A percentile compares a stretch with the other conserved stretches of the same genome.
These are phyloP conservation scores for Thereva unica DNA, from an alignment of 2,888 invertebrate species.

Conservation along the genomic window DNA sequence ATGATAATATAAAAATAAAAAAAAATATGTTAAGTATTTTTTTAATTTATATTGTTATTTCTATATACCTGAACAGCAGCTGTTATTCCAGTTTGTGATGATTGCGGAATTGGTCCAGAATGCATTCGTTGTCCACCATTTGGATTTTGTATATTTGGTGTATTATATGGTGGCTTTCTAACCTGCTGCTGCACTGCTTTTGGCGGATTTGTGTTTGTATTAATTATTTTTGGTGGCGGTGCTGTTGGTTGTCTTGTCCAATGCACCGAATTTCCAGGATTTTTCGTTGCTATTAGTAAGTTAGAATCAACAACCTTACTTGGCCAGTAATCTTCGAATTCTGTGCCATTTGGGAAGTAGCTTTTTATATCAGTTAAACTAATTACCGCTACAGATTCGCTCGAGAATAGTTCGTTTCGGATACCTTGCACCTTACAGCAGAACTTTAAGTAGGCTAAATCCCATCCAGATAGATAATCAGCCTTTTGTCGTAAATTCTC, in stretches of 20 bases:
- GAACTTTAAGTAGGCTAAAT: slow-evolving; percentile 88
- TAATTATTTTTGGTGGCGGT: slow-evolving; percentile 63
- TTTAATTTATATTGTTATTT: slow-evolving; percentile 29
- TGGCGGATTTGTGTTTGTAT: slow-evolving; percentile 47
- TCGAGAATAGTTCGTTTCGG: slow-evolving; percentile 86
- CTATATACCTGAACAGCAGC: slow-evolving; percentile 48
- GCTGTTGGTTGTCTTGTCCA: slow-evolving; percentile 80
- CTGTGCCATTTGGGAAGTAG: slow-evolving; percentile 86
- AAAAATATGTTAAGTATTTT: slow-evolving; percentile 19
- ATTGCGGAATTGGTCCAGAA: slow-evolving; percentile 56
- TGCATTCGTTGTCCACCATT: slow-evolving; percentile 46
- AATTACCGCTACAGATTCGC: slow-evolving; percentile 88
- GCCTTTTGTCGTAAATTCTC: slow-evolving; percentile 87
- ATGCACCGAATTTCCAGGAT: slow-evolving; percentile 63
- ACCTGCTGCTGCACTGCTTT: slow-evolving; percentile 46
- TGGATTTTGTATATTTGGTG: slow-evolving; percentile 30
- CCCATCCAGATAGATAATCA: slow-evolving; percentile 88
- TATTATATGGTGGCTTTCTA: slow-evolving; percentile 46
- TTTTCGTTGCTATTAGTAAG: slow-evolving; percentile 72
- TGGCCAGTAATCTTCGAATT: slow-evolving; percentile 93
- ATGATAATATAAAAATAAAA: slow-evolving; percentile 4
- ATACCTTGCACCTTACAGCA: slow-evolving; percentile 95
- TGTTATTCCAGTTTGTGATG: slow-evolving; percentile 54
- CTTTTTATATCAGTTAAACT: slow-evolving; percentile 88
- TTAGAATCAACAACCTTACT: slow-evolving; percentile 84